Evolutionary conservation across 1,140 invertebrate species (phyloP), one percentile per base, ranked within the genome.

Genomic region (Caerostris darwini): DNA sequence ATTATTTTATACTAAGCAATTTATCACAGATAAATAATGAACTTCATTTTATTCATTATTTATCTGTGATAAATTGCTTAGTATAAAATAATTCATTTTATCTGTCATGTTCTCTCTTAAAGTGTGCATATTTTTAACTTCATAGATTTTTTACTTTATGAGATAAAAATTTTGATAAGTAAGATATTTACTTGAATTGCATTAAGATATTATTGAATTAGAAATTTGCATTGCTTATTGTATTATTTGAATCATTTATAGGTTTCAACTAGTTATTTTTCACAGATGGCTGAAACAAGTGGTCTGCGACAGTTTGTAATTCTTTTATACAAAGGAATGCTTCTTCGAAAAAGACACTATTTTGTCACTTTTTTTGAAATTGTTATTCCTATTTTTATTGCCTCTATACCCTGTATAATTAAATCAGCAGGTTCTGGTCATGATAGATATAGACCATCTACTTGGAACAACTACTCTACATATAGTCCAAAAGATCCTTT

Each of bases 251-350:
- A 34, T 34, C 34, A 34, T 34, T 67, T 67, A 81, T 19, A 81
- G 71, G 50, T 8, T 10, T 34, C 14, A 12, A 10, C 54, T 34
- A 4, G 3, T 6, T 12, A 61, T 17, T 10, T 34, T 59, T 87
- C 64, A 17, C n/a, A 92, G 34, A 93, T 93, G 92, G 69, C 14
- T 5, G 67, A 50, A 61, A 88, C 50, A 7, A 94, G 95, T 17
- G 95, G 96, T 91, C 94, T 97, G 71, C 95, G 92, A 57, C 97
- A 97, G 95, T 95, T 96, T n/a, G 96, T 96, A 95, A 95, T 94
- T 95, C 12, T 95, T 50, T 19, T 95, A 10, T 95, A 94, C 85
- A 95, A 95, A 88, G 83, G 90, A 59, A 61, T 64, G 5, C 34
- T 95, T 3, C 54, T 95, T 12, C 83, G 94, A 19, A 94, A 94